Base-by-base conservation (phyloP, 2,888 invertebrate genomes). In the Heteropelma amictum region DNA sequence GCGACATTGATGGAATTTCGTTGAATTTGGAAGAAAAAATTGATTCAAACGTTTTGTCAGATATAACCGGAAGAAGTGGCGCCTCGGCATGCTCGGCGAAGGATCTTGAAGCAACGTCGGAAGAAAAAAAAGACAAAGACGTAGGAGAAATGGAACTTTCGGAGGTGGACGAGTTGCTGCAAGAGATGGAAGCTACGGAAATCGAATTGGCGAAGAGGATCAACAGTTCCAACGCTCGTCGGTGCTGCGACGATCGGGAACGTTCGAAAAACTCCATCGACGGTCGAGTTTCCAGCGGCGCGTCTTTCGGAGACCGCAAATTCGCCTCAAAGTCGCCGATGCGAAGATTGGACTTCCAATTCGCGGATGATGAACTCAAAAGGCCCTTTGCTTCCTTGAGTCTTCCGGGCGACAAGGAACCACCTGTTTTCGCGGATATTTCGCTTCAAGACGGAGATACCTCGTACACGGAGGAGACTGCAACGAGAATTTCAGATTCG, bases 151-250 rank as follows among this genome's bases (percentile, higher is more conserved):
- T 89, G 83, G 88, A 87, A 75, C 81, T 90, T 14, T 81, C 85
- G 5, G 90, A 90, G 76, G 88, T 90, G 0, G 88, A 90, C 45
- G 85, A 88, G 42, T 81, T 90, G 67, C 80, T 91, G 28, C 85
- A 86, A 68, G 88, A 89, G 73, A 88, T 90, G 84, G 90, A 91
- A 77, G 81, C 81, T 12, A 88, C 89, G 2, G 89, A 90, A 56
- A 82, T 83, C 47, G 86, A 87, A 77, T 83, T 89, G 33, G 87
- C 88, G 2, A 84, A 84, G 45, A 84, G 85, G 53, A 75, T 75
- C 8, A 19, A 68, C 26, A 63, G 38, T 8, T 68, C 75, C 0
- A 72, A 68, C 3, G 67, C 75, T 0, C 67, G 56, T n/a, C 56
- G 75, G 4, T 17, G 28, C n/a, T 45, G 53, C 40, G 70, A 74